Base-by-base conservation (phyloP, 2,113 vertebrate genomes). In the Marmota flaviventris region DNA sequence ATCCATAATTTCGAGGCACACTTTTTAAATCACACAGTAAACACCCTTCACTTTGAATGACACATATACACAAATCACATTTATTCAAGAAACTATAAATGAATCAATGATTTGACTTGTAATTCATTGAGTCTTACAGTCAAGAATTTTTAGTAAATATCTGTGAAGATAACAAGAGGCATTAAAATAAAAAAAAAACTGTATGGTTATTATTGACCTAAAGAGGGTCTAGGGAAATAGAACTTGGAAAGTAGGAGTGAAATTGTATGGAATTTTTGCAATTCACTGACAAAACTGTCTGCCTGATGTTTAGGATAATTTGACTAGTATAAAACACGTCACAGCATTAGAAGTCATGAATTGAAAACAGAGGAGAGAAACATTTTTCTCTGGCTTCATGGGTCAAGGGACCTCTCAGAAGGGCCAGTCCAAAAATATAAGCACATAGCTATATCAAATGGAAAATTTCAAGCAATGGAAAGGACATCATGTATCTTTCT, bases 111-210 rank as follows among this genome's bases (percentile, higher is more conserved):
- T 82, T 88, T 67, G 67, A 75, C 63, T 56, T 86, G 56, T 29
- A 93, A 48, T 29, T 56, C 16, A 58, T 37, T 39, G 7, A 27
- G 4, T n/a, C n/a, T 77, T 75, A 29, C 0, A 17, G 42, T 78
- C 7, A 79, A 90, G 32, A 83, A 77, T 89, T 85, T 42, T n/a
- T 4, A 89, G 11, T 72, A 78, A 89, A 37, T 96, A 78, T 56
- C 29, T 93, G 17, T 85, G 37, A 86, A 37, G 56, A 88, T 56
- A 39, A 73, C 0, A 84, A 25, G 17, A 85, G 24, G 7, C 45
- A 75, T 29, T 63, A 29, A 84, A 37, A 20, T 65, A 39, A 58
- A 4, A 34, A 78, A 91, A 34, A 78, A 91, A 70, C n/a, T 85
- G 69, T 37, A 72, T 48, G 37, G 10, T 77, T 78, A 78, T 69